These are phyloP conservation scores for Empidonax alnorum DNA, from an alignment of 2,113 vertebrate genomes.

Conservation along the genomic window DNA sequence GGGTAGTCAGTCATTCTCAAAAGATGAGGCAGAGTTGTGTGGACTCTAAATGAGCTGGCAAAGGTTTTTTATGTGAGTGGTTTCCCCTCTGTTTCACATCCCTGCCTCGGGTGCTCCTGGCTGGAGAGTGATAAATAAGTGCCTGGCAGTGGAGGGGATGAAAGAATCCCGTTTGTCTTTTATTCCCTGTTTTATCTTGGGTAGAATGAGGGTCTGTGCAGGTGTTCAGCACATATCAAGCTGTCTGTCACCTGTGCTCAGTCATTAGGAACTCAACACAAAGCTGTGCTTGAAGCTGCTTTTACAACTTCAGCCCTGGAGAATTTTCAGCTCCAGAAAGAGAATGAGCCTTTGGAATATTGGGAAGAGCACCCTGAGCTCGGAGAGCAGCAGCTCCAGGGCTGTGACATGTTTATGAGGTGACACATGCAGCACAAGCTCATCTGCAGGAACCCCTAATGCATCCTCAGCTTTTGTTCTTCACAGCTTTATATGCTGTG, in stretches of 20 bases:
- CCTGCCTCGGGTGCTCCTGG: not conserved
- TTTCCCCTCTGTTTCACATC: slow-evolving; percentile 9
- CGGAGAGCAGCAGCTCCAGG: not conserved
- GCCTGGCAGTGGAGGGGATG: not conserved
- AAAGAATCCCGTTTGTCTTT: not conserved
- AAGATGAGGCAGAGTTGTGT: not conserved
- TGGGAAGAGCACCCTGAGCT: not conserved
- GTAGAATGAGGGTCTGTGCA: not conserved
- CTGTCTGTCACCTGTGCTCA: not conserved
- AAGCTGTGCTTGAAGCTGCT: not conserved
- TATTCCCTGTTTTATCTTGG: not conserved
- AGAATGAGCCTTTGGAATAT: not conserved
- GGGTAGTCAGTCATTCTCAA: not conserved
- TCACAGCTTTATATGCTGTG: not conserved
- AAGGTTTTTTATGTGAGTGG: not conserved
- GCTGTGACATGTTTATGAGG: not conserved
- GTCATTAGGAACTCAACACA: not conserved
- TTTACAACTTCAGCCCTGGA: not conserved
- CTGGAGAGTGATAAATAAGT: not conserved
- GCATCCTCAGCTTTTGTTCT: slow-evolving; percentile 7
- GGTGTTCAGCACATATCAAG: not conserved
- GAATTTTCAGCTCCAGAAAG: not conserved
- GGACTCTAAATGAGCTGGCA: not conserved
- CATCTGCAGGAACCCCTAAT: not conserved
- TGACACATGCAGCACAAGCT: not conserved